Evolutionary conservation across 2,888 invertebrate species (phyloP).

Genomic region (Helobdella robusta): DNA sequence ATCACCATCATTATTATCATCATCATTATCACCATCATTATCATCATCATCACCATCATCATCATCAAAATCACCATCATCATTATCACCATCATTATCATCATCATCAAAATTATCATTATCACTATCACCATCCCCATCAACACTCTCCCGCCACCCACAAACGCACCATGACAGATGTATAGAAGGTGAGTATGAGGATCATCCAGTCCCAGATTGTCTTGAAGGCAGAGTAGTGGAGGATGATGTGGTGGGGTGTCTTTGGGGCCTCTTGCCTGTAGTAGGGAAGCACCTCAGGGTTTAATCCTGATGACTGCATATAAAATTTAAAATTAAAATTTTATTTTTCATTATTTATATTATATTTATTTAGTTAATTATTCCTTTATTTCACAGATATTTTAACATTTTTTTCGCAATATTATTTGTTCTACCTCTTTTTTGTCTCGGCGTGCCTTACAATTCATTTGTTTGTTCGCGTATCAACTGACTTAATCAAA

Average conservation of each 20-base stretch:
- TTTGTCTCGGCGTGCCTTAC: too few species aligned
- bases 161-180: constrained; percentile 74
- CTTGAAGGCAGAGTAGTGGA: constrained; percentile 99
- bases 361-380: too few species aligned
- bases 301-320: constrained; percentile 22
- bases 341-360: too few species aligned
- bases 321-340: too few species aligned
- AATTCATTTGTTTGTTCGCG: too few species aligned
- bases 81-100: constrained; percentile 11
- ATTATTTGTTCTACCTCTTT: too few species aligned
- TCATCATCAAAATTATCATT: constrained; percentile 1
- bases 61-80: constrained; percentile 37
- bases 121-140: constrained; percentile 3
- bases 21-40: constrained; percentile 23
- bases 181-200: constrained; percentile 97
- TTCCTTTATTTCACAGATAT: too few species aligned
- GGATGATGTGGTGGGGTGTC: constrained; percentile 95
- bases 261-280: constrained; percentile 88
- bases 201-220: constrained; percentile 99
- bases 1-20: constrained; percentile 22
- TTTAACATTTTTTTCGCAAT: too few species aligned
- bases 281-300: constrained; percentile 65
- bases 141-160: not conserved
- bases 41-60: constrained; percentile 27
- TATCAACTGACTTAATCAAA: too few species aligned